Percentiles rank a stretch among this genome's conserved stretches.
These are phyloP conservation scores for Aldabrachelys gigantea DNA, from an alignment of 2,113 vertebrate genomes.

Conservation along the genomic window DNA sequence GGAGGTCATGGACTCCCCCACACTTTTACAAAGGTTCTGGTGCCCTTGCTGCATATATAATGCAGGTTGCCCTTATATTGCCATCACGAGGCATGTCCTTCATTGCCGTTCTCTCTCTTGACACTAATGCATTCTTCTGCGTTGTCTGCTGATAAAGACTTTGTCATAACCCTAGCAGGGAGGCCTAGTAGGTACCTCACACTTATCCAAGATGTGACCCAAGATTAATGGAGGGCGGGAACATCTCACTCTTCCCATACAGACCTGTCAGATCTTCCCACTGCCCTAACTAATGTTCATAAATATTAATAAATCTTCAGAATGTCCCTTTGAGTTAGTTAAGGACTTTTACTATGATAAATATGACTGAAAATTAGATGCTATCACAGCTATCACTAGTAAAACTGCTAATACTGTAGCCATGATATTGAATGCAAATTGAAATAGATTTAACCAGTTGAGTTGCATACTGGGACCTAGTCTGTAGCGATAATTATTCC, in stretches of 20 bases:
- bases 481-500: background rate
- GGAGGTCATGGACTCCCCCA: too few relatives aligned
- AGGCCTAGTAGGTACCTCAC: background rate
- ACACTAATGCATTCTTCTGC: background rate
- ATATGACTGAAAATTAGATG: constrained; percentile 54
- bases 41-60: background rate
- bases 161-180: background rate
- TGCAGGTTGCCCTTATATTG: background rate
- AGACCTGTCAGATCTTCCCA: background rate
- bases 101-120: background rate
- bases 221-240: background rate
- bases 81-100: background rate
- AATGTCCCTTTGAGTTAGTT: constrained; percentile 35
- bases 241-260: background rate
- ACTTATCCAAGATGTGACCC: background rate
- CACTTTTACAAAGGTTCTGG: background rate
- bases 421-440: constrained; percentile 50
- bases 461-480: background rate
- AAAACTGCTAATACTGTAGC: constrained; percentile 21
- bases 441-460: constrained; percentile 34
- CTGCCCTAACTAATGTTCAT: background rate
- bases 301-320: constrained; percentile 55
- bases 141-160: background rate
- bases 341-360: constrained; percentile 53
- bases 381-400: constrained; percentile 40